Conservation (phyloP, 2,113 vertebrate species). For the Setophaga coronata region DNA sequence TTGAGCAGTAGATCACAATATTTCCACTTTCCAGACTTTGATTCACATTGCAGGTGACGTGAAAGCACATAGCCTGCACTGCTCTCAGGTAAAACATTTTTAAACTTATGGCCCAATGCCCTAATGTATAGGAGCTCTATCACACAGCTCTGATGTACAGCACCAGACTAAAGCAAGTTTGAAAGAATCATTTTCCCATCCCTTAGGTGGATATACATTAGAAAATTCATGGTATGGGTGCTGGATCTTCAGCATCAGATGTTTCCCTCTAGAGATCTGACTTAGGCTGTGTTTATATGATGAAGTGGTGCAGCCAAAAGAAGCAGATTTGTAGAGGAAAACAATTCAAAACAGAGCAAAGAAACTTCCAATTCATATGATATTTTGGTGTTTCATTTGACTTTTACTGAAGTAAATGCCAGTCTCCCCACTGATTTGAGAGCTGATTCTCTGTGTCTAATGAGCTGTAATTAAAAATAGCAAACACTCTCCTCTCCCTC, state of each 20-base stretch:
- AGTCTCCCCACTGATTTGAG: conserved; percentile 1
- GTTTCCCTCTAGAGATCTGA: background rate
- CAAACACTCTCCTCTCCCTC: background rate
- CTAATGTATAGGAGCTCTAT: background rate
- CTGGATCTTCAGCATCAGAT: background rate
- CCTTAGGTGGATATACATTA: background rate
- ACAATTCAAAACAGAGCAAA: conserved; percentile 1
- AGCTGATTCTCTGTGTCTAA: background rate
- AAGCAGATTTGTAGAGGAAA: background rate
- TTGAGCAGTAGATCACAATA: background rate
- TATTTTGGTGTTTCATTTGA: conserved; percentile 9
- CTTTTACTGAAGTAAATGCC: conserved; percentile 9
- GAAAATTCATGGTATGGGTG: background rate
- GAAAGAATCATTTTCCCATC: background rate
- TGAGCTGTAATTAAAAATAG: conserved; percentile 30
- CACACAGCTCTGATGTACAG: background rate
- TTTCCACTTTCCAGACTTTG: background rate
- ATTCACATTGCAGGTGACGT: background rate
- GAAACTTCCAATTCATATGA: background rate
- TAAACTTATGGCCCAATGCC: background rate
- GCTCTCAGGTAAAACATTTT: background rate
- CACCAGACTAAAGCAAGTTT: background rate
- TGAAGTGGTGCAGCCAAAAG: background rate
- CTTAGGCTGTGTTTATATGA: background rate
- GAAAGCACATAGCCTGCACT: background rate